Evolutionary conservation across 2,797 vertebrate genomes (phyloP).

Genomic region (Lates japonicus): DNA sequence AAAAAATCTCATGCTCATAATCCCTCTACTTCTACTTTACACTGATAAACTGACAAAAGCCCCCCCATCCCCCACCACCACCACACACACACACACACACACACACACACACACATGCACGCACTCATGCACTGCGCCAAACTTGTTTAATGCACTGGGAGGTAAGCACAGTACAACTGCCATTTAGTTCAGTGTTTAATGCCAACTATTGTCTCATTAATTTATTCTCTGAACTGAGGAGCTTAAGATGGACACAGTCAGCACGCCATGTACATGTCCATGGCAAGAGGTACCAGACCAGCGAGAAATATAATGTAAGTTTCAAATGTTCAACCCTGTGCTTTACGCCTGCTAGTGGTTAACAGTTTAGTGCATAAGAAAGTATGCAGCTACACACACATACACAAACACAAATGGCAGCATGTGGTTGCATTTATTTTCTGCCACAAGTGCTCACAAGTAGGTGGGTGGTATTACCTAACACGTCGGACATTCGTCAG

Average conservation of each 20-base stretch:
- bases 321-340: constrained; percentile 49
- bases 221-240: constrained; percentile 19
- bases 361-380: constrained; percentile 50
- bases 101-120: not conserved
- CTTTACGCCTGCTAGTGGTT: constrained; percentile 47
- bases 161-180: not conserved
- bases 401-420: constrained; percentile 36
- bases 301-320: constrained; percentile 42
- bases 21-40: too few relatives aligned
- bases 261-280: constrained; percentile 1
- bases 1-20: too few relatives aligned
- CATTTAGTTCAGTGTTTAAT: constrained; percentile 20
- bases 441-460: constrained; percentile 78
- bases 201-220: not conserved
- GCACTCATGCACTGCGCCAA: not conserved
- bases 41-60: too few relatives aligned
- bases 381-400: constrained; percentile 14
- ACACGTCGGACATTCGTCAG: constrained; percentile 72
- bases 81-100: too few relatives aligned
- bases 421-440: constrained; percentile 81
- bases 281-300: not conserved
- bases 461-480: constrained; percentile 82
- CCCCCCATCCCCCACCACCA: too few relatives aligned
- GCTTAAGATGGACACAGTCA: constrained; percentile 16
- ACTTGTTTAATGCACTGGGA: constrained; percentile 3